Base-by-base conservation (phyloP, 2,888 invertebrate genomes). In the Meghimatium bilineatum region DNA sequence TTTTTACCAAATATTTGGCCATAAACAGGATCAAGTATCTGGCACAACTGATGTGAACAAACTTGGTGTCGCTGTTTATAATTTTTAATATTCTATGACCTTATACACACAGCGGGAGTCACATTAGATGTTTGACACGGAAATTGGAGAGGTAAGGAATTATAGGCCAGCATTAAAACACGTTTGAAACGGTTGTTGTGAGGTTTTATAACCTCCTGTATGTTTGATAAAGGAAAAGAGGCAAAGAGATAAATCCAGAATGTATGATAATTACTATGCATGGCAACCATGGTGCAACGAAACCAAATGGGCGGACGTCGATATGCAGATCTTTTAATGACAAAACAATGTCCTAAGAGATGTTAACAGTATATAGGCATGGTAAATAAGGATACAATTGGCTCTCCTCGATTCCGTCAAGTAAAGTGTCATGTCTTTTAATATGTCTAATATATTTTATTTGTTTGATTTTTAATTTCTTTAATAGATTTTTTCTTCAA, bases 11-110 rank as follows among this genome's bases (percentile, higher is more conserved):
- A n/a, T n/a, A n/a, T n/a, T n/a, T n/a, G n/a, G n/a, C n/a, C n/a
- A n/a, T n/a, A n/a, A n/a, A n/a, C n/a, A n/a, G n/a, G n/a, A n/a
- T n/a, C n/a, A n/a, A n/a, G n/a, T n/a, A n/a, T n/a, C n/a, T n/a
- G n/a, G n/a, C n/a, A n/a, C n/a, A n/a, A n/a, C n/a, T n/a, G n/a
- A n/a, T n/a, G n/a, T n/a, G n/a, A n/a, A n/a, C 78, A 66, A 66
- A 67, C 78, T 29, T 2, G 78, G 66, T 44, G n/a, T 38, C 20
- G 66, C 78, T n/a, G 67, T 44, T 78, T 67, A 67, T 36, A 60
- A 66, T 38, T 78, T 66, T 66, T 66, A 78, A 78, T 78, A 78
- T 78, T 78, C 78, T 38, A 10, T 67, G 78, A 66, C 78, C 67
- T 67, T 66, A 67, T 78, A 66, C 32, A n/a, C 78, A 0, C 78